Evolutionary conservation across 2,797 vertebrate genomes (phyloP).

Genomic region (Epinephelus malabaricus): DNA sequence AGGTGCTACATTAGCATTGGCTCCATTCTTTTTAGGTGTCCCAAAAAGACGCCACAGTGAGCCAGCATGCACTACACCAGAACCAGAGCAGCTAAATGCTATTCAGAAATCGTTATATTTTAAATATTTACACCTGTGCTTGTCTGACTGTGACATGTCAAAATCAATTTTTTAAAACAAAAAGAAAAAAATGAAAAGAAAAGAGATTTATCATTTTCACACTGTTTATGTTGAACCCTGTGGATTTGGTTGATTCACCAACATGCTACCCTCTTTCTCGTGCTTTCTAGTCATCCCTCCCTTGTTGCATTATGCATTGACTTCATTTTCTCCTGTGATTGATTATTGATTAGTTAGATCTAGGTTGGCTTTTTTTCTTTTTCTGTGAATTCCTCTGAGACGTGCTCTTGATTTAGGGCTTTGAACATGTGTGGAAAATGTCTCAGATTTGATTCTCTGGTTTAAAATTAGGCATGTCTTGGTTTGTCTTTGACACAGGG

Average conservation of each 20-base stretch:
- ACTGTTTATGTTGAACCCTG: no score
- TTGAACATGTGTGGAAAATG: neutral
- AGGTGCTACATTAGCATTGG: neutral
- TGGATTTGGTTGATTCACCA: neutral
- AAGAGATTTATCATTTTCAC: no score
- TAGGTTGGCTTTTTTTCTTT: neutral
- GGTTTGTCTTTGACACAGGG: neutral
- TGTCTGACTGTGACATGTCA: neutral
- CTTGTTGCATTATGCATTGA: constrained; percentile 28
- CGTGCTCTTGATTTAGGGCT: neutral
- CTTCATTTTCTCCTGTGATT: constrained; percentile 31
- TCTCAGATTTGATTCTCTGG: neutral
- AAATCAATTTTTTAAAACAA: no score
- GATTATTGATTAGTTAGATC: constrained; percentile 41
- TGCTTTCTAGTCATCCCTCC: neutral
- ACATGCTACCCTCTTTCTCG: neutral
- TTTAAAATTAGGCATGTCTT: neutral
- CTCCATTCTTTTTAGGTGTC: neutral
- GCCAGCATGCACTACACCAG: neutral
- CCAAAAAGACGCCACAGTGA: neutral
- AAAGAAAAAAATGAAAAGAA: no score
- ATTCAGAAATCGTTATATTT: neutral
- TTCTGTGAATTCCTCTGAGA: neutral
- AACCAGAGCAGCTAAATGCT: neutral
- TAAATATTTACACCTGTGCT: neutral